These are phyloP conservation scores for Vanacampus margaritifer DNA, from an alignment of 2,113 vertebrate genomes.

Conservation along the genomic window DNA sequence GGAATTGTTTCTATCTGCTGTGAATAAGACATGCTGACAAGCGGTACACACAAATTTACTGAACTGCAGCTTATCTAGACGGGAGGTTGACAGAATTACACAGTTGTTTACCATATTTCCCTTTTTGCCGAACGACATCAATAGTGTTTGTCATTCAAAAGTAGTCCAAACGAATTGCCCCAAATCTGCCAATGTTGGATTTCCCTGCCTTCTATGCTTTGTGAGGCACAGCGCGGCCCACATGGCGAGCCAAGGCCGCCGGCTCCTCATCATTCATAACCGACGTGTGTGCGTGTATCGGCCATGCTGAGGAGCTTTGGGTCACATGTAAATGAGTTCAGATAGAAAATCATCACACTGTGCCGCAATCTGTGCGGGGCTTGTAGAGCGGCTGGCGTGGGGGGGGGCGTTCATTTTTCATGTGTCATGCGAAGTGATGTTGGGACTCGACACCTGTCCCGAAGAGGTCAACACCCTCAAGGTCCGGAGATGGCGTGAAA, in stretches of 20 bases:
- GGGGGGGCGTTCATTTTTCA: background rate
- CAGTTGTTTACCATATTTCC: background rate
- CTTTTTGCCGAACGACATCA: background rate
- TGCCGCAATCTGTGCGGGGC: background rate
- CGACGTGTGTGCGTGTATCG: background rate
- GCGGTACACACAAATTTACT: background rate
- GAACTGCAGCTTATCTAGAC: background rate
- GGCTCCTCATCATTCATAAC: background rate
- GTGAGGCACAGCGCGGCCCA: background rate
- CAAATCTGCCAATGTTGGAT: background rate
- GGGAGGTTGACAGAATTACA: background rate
- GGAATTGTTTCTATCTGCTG: background rate
- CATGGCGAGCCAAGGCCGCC: background rate
- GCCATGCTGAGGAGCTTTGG: background rate
- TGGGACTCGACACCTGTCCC: background rate
- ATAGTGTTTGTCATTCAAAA: constrained; percentile 3
- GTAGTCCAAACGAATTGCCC: background rate
- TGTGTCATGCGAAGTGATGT: background rate
- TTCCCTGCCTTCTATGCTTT: background rate
- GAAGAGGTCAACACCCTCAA: background rate
- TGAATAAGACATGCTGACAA: constrained; percentile 1
- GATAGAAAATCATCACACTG: background rate
- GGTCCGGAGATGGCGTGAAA: background rate
- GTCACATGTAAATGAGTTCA: constrained; percentile 1
- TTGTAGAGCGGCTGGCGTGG: background rate